phyloP scores from a whole-genome alignment of 2,113 vertebrate genomes.

The Ariopsis seemanni region DNA sequence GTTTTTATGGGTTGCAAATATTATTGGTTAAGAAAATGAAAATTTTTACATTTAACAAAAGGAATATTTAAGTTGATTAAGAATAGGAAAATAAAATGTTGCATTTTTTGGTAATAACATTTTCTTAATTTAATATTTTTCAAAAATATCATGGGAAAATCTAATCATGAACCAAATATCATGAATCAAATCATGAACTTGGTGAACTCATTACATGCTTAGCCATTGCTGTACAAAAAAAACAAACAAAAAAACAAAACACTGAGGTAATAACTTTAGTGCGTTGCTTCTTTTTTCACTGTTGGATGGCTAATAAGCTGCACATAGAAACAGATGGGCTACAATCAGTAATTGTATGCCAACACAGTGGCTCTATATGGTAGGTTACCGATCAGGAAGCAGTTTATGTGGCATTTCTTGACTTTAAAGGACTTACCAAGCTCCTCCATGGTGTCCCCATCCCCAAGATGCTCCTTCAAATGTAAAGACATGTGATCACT shows the following conservation, averaged over 20 bases:
- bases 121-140: too few relatives aligned
- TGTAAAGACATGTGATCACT: constrained; percentile 69
- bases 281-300: too few relatives aligned
- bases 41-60: too few relatives aligned
- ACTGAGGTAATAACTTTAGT: neutral
- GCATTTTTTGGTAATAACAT: too few relatives aligned
- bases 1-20: too few relatives aligned
- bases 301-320: neutral
- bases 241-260: neutral
- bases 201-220: too few relatives aligned
- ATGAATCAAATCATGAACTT: too few relatives aligned
- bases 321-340: neutral
- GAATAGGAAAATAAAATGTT: too few relatives aligned
- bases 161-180: too few relatives aligned
- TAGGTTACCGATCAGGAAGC: neutral
- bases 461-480: constrained; percentile 67
- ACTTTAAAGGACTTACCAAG: constrained; percentile 64
- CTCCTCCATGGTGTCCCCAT: constrained; percentile 75
- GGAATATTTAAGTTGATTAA: too few relatives aligned
- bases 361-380: neutral
- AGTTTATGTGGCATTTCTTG: neutral
- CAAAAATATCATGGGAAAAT: too few relatives aligned
- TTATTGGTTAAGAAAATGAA: too few relatives aligned
- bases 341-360: neutral
- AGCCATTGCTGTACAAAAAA: neutral